phyloP scores from a whole-genome alignment of 1,140 invertebrate genomes.

The Ectropis grisescens region DNA sequence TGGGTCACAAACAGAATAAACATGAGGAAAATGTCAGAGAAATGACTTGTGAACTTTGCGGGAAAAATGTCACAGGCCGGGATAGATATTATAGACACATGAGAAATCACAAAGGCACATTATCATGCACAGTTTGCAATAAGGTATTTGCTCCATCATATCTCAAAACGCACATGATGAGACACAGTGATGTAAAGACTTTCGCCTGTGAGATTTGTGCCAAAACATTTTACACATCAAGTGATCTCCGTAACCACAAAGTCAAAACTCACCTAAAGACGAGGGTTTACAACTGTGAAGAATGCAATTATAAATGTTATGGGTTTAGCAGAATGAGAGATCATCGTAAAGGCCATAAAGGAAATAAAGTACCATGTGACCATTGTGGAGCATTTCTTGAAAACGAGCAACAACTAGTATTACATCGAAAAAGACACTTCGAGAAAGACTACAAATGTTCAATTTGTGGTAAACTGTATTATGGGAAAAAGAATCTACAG shows the following conservation, averaged over 20 bases:
- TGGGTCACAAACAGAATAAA: conserved; percentile 27
- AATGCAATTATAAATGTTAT: conserved; percentile 29
- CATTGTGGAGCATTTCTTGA: conserved; percentile 37
- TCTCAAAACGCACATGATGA: conserved; percentile 29
- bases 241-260: conserved; percentile 41
- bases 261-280: conserved; percentile 27
- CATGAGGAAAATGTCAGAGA: conserved; percentile 31
- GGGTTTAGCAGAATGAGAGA: conserved; percentile 16
- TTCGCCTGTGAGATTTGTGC: conserved; percentile 46
- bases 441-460: conserved; percentile 26
- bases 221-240: conserved; percentile 29
- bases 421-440: conserved; percentile 30
- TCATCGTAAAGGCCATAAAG: conserved; percentile 32
- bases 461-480: conserved; percentile 21
- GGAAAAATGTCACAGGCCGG: conserved; percentile 33
- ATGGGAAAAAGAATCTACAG: conserved; percentile 13
- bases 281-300: conserved; percentile 26
- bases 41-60: conserved; percentile 41
- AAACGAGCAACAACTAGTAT: conserved; percentile 16
- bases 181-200: conserved; percentile 32
- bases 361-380: conserved; percentile 27
- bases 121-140: conserved; percentile 34
- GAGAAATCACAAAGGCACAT: conserved; percentile 18
- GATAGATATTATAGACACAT: conserved; percentile 31
- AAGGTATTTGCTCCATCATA: conserved; percentile 28